Evolutionary conservation across 2,797 vertebrate genomes (phyloP), one percentile per base, ranked within the genome.

Genomic region (Perodicticus potto): DNA sequence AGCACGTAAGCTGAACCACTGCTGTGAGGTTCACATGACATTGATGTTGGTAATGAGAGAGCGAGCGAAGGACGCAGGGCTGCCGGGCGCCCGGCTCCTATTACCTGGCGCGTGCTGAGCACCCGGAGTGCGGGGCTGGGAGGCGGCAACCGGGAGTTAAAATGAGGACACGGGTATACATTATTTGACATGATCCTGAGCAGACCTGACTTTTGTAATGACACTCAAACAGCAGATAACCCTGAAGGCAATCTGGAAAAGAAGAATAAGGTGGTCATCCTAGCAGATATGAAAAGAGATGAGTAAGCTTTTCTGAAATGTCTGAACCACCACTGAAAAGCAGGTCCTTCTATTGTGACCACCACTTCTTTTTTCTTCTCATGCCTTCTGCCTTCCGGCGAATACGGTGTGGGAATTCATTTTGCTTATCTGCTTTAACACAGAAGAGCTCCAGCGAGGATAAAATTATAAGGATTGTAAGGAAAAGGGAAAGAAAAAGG

Each of bases 201-300:
- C 55, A 91, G 89, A 81, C 78, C 90, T 97, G 96, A 91, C 87
- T 97, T 97, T 91, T 96, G 88, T 88, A 96, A 92, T 93, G 96
- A 94, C 92, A 83, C n/a, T 96, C 94, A 93, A 92, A 87, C 19
- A 57, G n/a, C 77, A n/a, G n/a, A 37, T 87, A 96, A 93, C 82
- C 95, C 93, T 1, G 14, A 85, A 95, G 93, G 65, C 80, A 91
- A 69, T 93, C 70, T 57, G 74, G 8, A 69, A 86, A 74, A 67
- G 87, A 91, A 96, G 57, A 95, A 0, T 0, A 12, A 82, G 25
- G 32, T 82, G 86, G 57, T 65, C 2, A 16, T 45, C 23, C 80
- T 0, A 2, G 32, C 34, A 93, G 83, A 72, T 45, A 27, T 55
- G 65, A 90, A 95, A 70, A 29, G 22, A 80, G 34, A 87, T 63